phyloP scores from a whole-genome alignment of 2,797 vertebrate genomes.

The Gephyroberyx darwinii region DNA sequence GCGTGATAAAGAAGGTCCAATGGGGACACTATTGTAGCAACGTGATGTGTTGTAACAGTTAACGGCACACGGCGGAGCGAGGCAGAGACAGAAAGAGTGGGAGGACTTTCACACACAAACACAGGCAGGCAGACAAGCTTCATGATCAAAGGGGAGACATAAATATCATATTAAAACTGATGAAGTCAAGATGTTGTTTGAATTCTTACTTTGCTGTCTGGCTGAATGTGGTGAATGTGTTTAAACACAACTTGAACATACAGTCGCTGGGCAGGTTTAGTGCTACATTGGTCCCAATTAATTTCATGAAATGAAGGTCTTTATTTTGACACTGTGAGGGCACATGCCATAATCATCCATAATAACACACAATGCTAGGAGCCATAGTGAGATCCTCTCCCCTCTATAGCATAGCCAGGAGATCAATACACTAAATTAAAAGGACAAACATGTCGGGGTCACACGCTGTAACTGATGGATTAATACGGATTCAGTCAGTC shows the following conservation, averaged over 20 bases:
- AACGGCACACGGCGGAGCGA: conserved; percentile 13
- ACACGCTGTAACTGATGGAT: conserved; percentile 52
- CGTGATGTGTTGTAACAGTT: conserved; percentile 25
- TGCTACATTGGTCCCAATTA: conserved; percentile 43
- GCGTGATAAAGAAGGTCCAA: conserved; percentile 30
- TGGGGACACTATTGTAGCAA: conserved; percentile 22
- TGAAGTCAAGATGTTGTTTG: conserved; percentile 29
- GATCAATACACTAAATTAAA: conserved; percentile 70
- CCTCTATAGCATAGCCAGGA: conserved; percentile 41
- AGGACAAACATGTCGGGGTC: conserved; percentile 60
- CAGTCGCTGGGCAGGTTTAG: conserved; percentile 19
- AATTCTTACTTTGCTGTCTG: conserved; percentile 32
- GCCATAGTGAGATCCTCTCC: conserved; percentile 50
- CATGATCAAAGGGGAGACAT: neutral
- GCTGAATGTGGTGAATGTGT: conserved; percentile 27
- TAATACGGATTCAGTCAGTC: conserved; percentile 37
- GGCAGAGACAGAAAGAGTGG: neutral
- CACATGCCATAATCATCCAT: conserved; percentile 47
- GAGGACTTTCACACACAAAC: conserved; percentile 15
- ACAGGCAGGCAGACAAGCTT: conserved; percentile 3
- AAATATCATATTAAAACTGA: conserved; percentile 24
- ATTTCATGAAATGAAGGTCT: conserved; percentile 52
- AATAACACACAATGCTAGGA: conserved; percentile 28
- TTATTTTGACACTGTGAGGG: conserved; percentile 37
- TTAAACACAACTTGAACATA: conserved; percentile 1